Evolutionary conservation across 2,797 vertebrate genomes (phyloP), one percentile per base, ranked within the genome.

Genomic region (Hyperoplus lanceolatus): DNA sequence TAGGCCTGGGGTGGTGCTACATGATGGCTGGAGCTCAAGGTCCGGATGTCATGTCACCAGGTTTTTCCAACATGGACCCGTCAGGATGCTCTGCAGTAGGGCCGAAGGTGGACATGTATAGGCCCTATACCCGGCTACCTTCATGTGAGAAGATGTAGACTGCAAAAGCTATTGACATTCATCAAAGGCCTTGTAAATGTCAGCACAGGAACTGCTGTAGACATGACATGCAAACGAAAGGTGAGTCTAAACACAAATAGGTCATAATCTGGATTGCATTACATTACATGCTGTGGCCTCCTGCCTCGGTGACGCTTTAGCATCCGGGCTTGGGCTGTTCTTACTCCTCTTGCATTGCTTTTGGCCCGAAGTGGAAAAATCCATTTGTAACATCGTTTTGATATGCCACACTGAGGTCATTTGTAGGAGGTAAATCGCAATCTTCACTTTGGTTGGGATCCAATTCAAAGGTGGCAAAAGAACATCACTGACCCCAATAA

Each of bases 131-230:
- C 81, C 71, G 70, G 61, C 71, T 58, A 39, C 70, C 65, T 45
- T 54, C 51, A 59, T 76, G 77, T 15, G 71, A 78, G 78, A 68
- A 66, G 72, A 82, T 70, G 68, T 87, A 74, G 71, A 76, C 75
- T 55, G 84, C 59, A 82, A 59, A 77, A 82, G 75, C 79, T 68
- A 79, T 81, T 74, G 67, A 69, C 86, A 79, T 89, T 82, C 8
- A 88, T 91, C 87, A 85, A 51, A 60, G 57, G 73, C 74, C 75
- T 79, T 62, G 82, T 90, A 93, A 90, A 91, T 87, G 92, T 93
- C 92, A 92, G 59, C 74, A 71, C 77, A 57, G 80, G 70, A 90
- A 80, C 77, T 73, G 68, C 49, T 77, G 71, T 53, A 61, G 80
- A 92, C 80, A 72, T 73, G 82, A 85, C 69, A 73, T 48, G 79